Conservation (phyloP, 2,797 vertebrate species). For the Fistularia commersonii region DNA sequence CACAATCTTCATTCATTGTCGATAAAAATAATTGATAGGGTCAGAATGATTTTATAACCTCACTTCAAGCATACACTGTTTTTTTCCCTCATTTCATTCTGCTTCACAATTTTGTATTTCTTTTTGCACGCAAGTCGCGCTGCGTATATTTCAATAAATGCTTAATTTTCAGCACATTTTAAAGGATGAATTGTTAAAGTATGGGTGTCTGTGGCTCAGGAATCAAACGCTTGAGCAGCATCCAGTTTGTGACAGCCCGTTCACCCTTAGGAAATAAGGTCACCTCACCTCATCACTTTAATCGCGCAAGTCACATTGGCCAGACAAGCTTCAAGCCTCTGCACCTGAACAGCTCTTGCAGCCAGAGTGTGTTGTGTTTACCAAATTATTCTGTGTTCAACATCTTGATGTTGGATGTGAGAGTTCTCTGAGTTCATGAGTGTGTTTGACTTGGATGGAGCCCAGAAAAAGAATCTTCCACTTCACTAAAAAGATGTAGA, state of each 20-base stretch:
- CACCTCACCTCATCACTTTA: slow-evolving; percentile 45
- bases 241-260: slow-evolving; percentile 64
- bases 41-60: too few relatives aligned
- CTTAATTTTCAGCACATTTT: slow-evolving; percentile 48
- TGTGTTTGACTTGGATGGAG: slow-evolving; percentile 73
- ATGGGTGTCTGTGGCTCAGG: slow-evolving; percentile 57
- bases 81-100: slow-evolving; percentile 8
- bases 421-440: slow-evolving; percentile 71
- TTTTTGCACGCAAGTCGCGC: slow-evolving; percentile 19
- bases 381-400: slow-evolving; percentile 61
- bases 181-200: slow-evolving; percentile 55
- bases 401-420: slow-evolving; percentile 70
- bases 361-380: slow-evolving; percentile 73
- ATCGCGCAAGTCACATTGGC: slow-evolving; percentile 53
- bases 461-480: slow-evolving; percentile 74
- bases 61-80: too few relatives aligned
- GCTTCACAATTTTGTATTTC: slow-evolving; percentile 25
- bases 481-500: slow-evolving; percentile 69
- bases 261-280: slow-evolving; percentile 72
- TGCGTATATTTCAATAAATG: slow-evolving; percentile 21
- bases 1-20: slow-evolving; percentile 6
- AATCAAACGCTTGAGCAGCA: slow-evolving; percentile 62
- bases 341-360: slow-evolving; percentile 38
- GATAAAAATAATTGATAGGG: slow-evolving; percentile 15
- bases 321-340: slow-evolving; percentile 30